Percentiles rank a stretch among this genome's conserved stretches.
These are phyloP conservation scores for Euura saliciscinereae DNA, from an alignment of 1,140 invertebrate genomes.

Conservation along the genomic window DNA sequence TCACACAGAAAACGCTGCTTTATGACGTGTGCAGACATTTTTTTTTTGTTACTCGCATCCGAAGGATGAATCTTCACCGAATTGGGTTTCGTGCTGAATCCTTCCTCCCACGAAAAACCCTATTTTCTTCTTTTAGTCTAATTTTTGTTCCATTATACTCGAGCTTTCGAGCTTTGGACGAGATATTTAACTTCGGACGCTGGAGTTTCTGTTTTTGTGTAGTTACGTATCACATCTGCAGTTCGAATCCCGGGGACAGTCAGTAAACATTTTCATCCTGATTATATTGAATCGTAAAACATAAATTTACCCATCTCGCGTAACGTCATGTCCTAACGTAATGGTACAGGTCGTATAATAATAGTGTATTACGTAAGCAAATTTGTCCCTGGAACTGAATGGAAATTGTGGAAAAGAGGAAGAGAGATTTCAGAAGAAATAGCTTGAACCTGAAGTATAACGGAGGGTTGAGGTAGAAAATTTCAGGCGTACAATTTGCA, in stretches of 20 bases:
- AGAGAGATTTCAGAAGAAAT: too few relatives aligned
- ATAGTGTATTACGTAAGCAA: constrained; percentile 43
- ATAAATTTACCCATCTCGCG: neutral
- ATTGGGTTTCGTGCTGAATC: too few relatives aligned
- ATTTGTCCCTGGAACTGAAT: constrained; percentile 32
- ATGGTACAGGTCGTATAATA: constrained; percentile 36
- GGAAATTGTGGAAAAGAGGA: neutral
- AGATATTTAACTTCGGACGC: too few relatives aligned
- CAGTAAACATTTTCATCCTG: neutral
- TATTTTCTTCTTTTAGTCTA: too few relatives aligned
- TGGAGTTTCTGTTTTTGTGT: too few relatives aligned
- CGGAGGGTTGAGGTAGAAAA: constrained; percentile 22
- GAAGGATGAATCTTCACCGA: constrained; percentile 14
- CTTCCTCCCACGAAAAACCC: too few relatives aligned
- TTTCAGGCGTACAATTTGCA: constrained; percentile 44
- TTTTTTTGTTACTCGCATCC: neutral
- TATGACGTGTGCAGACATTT: too few relatives aligned
- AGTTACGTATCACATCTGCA: too few relatives aligned
- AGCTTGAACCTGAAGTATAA: too few relatives aligned
- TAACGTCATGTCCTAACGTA: constrained; percentile 7
- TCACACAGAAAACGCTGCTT: too few relatives aligned
- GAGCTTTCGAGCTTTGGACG: too few relatives aligned
- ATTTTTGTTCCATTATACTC: too few relatives aligned
- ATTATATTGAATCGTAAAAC: neutral
- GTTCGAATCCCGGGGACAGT: neutral